A percentile compares a stretch with the other conserved stretches of the same genome.
These are phyloP conservation scores for Argyrosomus regius DNA, from an alignment of 2,797 vertebrate species.

Conservation along the genomic window DNA sequence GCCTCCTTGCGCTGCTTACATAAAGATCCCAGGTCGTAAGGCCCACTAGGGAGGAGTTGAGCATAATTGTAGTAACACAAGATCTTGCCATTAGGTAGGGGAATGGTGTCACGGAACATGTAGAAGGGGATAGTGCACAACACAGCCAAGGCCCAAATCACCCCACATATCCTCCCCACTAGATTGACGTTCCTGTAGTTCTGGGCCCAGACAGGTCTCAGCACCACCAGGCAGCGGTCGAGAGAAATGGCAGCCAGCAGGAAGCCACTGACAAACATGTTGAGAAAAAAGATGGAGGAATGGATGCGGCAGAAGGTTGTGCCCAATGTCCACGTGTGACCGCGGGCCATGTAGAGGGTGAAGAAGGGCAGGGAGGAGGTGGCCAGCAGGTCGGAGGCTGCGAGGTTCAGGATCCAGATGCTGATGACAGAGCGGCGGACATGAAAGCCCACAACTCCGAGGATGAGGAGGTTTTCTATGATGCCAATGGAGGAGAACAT, in stretches of 20 bases:
- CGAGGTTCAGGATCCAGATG: conserved; percentile 82
- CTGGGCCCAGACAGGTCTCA: conserved; percentile 78
- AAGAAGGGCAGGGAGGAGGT: conserved; percentile 76
- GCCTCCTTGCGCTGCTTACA: conserved; percentile 56
- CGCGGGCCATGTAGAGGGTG: conserved; percentile 75
- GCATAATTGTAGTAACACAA: conserved; percentile 76
- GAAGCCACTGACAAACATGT: conserved; percentile 81
- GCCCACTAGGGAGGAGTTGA: neutral
- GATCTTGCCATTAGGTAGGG: fast-evolving
- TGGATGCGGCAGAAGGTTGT: conserved; percentile 72
- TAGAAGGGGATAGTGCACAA: conserved; percentile 77
- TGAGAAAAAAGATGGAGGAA: conserved; percentile 79
- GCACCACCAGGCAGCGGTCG: conserved; percentile 78
- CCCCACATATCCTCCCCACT: conserved; percentile 58
- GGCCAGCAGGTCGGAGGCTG: conserved; percentile 78
- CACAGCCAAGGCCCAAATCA: conserved; percentile 70
- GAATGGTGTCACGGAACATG: conserved; percentile 73
- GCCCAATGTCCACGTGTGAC: conserved; percentile 74
- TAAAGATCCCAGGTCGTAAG: neutral
- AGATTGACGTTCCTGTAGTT: conserved; percentile 66
- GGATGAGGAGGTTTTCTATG: conserved; percentile 78
- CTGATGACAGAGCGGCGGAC: conserved; percentile 76
- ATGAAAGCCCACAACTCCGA: conserved; percentile 74
- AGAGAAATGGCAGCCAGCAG: conserved; percentile 76
- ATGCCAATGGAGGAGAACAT: conserved; percentile 75